These are phyloP conservation scores for Pilophorus perplexus DNA, from an alignment of 2,888 invertebrate genomes.

Conservation along the genomic window DNA sequence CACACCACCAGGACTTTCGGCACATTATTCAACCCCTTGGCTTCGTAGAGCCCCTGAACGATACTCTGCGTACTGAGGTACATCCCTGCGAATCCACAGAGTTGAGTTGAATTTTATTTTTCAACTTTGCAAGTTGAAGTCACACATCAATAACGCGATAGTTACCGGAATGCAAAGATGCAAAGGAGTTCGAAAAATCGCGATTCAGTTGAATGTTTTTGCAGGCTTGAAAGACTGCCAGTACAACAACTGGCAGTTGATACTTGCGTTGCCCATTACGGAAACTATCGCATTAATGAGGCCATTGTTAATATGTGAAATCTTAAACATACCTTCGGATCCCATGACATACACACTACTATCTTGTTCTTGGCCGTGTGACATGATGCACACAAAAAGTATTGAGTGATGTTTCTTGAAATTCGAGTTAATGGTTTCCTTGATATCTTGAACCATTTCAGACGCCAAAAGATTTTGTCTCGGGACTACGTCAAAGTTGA, in stretches of 20 bases:
- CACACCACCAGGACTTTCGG: slow-evolving; percentile 27
- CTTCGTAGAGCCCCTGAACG: neutral
- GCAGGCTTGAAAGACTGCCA: too few species aligned
- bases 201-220: too few species aligned
- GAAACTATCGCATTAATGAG: too few species aligned
- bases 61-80: neutral
- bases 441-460: neutral
- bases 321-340: neutral
- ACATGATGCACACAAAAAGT: slow-evolving; percentile 17
- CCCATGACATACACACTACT: neutral
- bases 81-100: too few species aligned
- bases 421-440: neutral
- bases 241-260: too few species aligned
- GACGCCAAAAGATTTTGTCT: neutral
- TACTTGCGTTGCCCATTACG: too few species aligned
- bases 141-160: too few species aligned
- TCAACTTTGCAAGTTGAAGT: too few species aligned
- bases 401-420: slow-evolving; percentile 18
- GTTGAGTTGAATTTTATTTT: too few species aligned
- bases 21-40: neutral
- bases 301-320: too few species aligned
- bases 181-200: too few species aligned
- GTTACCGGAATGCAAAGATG: too few species aligned
- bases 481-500: slow-evolving; percentile 10
- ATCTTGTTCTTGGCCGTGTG: slow-evolving; percentile 24